Conservation (phyloP, 53 echinoderm and acorn worm species). For the Holothuria scabra region DNA sequence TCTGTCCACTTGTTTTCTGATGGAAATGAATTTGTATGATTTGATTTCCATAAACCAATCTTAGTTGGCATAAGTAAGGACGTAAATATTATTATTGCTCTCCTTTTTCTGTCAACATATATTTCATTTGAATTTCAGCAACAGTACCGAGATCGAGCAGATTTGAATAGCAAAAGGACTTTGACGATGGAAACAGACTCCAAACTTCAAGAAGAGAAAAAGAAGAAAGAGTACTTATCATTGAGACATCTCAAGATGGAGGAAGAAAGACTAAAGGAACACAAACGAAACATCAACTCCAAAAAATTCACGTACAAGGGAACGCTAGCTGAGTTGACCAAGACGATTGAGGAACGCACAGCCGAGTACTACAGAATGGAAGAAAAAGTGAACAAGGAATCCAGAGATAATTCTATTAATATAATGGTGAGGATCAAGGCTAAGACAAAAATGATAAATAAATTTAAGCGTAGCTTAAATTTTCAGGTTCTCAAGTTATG, state of each 20-base stretch:
- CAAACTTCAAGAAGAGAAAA: constrained; percentile 19
- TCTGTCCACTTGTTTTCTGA: too few species aligned
- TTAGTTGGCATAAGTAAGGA: too few species aligned
- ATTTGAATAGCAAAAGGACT: constrained; percentile 19
- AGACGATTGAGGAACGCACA: constrained; percentile 21
- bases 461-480: too few species aligned
- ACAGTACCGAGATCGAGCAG: constrained; percentile 23
- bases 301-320: constrained; percentile 32
- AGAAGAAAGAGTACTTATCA: neutral
- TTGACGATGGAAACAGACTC: constrained; percentile 34
- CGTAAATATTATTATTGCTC: too few species aligned
- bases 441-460: too few species aligned
- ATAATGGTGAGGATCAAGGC: neutral
- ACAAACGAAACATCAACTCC: constrained; percentile 27
- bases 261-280: constrained; percentile 23
- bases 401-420: constrained; percentile 23
- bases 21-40: too few species aligned
- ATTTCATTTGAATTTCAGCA: neutral
- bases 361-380: constrained; percentile 11
- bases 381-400: neutral
- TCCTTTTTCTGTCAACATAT: too few species aligned
- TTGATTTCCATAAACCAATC: too few species aligned
- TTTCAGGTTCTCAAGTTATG: too few species aligned
- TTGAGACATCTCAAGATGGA: constrained; percentile 17
- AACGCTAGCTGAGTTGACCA: constrained; percentile 7